A percentile compares a stretch with the other conserved stretches of the same genome.
phyloP scores from a whole-genome alignment of 2,113 vertebrate species.

The Engystomops pustulosus region DNA sequence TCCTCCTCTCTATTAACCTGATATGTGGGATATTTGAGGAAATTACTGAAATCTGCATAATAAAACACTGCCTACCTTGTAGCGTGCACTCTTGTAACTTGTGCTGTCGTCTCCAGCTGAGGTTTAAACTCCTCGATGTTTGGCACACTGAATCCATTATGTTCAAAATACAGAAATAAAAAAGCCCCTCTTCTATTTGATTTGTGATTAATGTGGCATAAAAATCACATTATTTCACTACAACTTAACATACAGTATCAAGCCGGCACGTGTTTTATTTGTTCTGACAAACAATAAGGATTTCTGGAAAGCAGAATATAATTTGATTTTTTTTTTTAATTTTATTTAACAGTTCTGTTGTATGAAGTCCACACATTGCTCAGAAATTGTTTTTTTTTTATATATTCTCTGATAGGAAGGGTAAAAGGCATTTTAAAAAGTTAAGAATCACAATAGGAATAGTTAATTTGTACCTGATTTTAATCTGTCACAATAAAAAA shows the following conservation, averaged over 20 bases:
- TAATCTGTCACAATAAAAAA: slow-evolving; percentile 21
- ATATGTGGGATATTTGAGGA: slow-evolving; percentile 59
- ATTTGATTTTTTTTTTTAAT: slow-evolving; percentile 53
- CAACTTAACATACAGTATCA: slow-evolving; percentile 65
- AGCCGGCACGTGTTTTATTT: slow-evolving; percentile 63
- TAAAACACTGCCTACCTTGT: slow-evolving; percentile 58
- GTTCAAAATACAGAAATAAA: slow-evolving; percentile 66
- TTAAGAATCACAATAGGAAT: not conserved
- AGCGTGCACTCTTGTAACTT: slow-evolving; percentile 49
- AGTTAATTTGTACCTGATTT: slow-evolving; percentile 15
- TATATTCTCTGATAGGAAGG: not conserved
- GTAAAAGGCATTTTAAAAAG: not conserved
- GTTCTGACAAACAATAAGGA: slow-evolving; percentile 66
- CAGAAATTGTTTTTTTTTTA: not conserved
- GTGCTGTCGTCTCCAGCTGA: slow-evolving; percentile 52
- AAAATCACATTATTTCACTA: slow-evolving; percentile 64
- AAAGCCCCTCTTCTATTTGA: slow-evolving; percentile 67
- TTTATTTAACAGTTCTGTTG: slow-evolving; percentile 67
- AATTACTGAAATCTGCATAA: slow-evolving; percentile 59
- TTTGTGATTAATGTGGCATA: slow-evolving; percentile 72
- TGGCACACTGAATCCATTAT: slow-evolving; percentile 51
- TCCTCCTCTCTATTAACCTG: slow-evolving; percentile 59
- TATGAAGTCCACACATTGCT: slow-evolving; percentile 64
- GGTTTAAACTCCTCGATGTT: slow-evolving; percentile 47
- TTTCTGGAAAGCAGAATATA: slow-evolving; percentile 68